A percentile compares a stretch with the other conserved stretches of the same genome.
Evolutionary conservation across 2,797 vertebrate genomes (phyloP).

Genomic region (Trichosurus vulpecula): DNA sequence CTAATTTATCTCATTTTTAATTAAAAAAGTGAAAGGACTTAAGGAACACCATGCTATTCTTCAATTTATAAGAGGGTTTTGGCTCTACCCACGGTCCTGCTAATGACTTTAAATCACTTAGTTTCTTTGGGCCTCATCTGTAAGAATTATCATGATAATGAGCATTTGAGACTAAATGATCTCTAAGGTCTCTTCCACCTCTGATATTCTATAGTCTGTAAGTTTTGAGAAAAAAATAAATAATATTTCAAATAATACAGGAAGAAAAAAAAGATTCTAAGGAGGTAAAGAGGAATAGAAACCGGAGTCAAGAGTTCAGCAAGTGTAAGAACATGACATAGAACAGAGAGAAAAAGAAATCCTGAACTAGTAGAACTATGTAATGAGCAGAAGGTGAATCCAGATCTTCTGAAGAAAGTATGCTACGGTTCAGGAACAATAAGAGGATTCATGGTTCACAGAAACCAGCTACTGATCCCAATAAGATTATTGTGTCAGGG

Average conservation of each 20-base stretch:
- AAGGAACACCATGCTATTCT: background rate
- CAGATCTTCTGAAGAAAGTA: background rate
- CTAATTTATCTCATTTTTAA: background rate
- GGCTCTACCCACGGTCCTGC: background rate
- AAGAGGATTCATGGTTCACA: background rate
- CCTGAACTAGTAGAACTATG: background rate
- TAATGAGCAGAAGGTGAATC: background rate
- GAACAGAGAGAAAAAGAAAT: background rate
- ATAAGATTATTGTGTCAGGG: background rate
- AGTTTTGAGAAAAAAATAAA: background rate
- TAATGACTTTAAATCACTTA: background rate
- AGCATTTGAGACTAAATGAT: background rate
- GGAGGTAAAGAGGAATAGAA: background rate
- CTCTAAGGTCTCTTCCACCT: background rate
- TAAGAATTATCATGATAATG: background rate
- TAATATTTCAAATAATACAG: background rate
- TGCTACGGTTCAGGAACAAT: background rate
- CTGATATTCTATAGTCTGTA: background rate
- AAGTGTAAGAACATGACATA: background rate
- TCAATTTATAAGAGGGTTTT: background rate
- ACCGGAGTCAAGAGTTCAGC: background rate
- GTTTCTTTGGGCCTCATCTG: background rate
- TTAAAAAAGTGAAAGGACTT: background rate
- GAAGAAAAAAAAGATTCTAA: background rate
- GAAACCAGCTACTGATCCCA: background rate